Base-by-base conservation (phyloP, 2,888 invertebrate genomes). In the Eristalinus aeneus region DNA sequence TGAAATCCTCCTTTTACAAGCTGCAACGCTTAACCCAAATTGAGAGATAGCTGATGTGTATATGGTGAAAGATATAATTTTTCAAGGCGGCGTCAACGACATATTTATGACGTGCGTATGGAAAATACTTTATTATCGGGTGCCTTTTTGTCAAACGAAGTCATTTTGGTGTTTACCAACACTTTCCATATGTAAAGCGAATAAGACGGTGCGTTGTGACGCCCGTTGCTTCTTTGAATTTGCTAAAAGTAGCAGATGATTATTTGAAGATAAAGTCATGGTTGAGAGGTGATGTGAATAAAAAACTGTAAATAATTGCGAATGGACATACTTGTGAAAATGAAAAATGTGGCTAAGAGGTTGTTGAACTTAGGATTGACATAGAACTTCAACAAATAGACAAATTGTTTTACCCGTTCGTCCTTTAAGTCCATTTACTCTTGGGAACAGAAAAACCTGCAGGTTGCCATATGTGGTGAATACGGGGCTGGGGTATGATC, bases 61-160 rank as follows among this genome's bases (percentile, higher is more conserved):
- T 71, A 65, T 46, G 71, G 20, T 39, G 32, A 64, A 71, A 53
- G 56, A 32, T 9, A 20, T 11, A 9, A 11, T 56, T 22, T 71
- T 58, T 78, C 71, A 64, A 64, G 77, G 69, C 71, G 77, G 77
- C 63, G 12, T 64, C 69, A 69, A 77, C 63, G 71, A 78, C 71
- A 64, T 71, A 64, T 78, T 78, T 78, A 78, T 71, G 63, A 58
- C 64, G 22, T 23, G n/a, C 9, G 12, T 9, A 22, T 10, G 32
- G 11, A 63, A 56, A 64, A 78, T 22, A 27, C 46, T 16, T 56
- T 56, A 54, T 23, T 27, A 31, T 27, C 65, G 74, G 74, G n/a
- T 39, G 39, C 39, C 65, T 58, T 58, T 27, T 16, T 65, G 56
- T 10, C 54, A 63, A 46, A 46, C 16, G 46, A 46, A 46, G 46